Conservation (phyloP, 2,797 vertebrate genomes). For the Sarcoramphus papa region DNA sequence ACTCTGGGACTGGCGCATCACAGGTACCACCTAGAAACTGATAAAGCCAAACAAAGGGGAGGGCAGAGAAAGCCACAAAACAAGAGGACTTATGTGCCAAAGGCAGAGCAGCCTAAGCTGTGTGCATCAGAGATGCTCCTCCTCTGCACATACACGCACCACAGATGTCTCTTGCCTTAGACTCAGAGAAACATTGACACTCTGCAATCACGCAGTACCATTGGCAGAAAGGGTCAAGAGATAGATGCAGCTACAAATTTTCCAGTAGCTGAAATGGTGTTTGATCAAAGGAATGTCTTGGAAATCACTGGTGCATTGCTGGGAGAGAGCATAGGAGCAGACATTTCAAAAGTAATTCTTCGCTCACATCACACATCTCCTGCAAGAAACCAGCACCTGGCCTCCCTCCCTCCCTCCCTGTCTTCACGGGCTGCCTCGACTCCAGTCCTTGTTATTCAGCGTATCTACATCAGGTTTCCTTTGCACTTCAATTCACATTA, state of each 20-base stretch:
- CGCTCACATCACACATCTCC: neutral
- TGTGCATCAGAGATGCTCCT: neutral
- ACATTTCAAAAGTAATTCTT: neutral
- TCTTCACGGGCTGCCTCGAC: neutral
- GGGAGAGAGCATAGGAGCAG: neutral
- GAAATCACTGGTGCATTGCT: neutral
- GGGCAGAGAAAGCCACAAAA: neutral
- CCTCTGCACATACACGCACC: neutral
- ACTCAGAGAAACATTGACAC: neutral
- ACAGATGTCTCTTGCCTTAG: neutral
- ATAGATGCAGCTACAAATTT: neutral
- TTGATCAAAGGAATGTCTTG: neutral
- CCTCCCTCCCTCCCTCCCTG: neutral
- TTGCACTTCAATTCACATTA: neutral
- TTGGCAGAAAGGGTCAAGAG: neutral
- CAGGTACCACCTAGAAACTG: neutral
- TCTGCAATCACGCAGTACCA: neutral
- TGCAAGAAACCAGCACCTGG: neutral
- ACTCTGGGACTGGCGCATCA: neutral
- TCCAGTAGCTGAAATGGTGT: neutral
- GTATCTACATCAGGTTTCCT: constrained; percentile 11
- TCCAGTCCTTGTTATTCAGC: neutral
- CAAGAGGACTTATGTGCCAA: neutral
- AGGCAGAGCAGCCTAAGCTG: neutral
- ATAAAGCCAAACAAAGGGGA: neutral